phyloP scores from a whole-genome alignment of 2,888 invertebrate species.

The Xanthia icteritia region DNA sequence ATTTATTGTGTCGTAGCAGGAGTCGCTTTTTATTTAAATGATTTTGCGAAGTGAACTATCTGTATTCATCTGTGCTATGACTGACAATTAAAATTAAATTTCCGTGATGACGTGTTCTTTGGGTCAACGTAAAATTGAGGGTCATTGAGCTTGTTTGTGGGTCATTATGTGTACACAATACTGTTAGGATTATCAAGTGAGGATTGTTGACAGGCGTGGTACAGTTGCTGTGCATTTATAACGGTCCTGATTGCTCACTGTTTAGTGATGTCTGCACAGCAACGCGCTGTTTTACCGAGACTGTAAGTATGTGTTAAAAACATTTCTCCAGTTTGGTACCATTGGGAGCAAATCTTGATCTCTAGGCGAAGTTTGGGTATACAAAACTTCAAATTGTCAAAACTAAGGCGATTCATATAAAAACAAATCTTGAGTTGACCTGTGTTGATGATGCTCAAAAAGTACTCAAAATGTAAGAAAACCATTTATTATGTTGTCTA shows the following conservation, averaged over 20 bases:
- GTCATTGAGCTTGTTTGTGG: slow-evolving; percentile 45
- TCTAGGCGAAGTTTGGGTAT: background rate
- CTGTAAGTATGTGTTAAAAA: background rate
- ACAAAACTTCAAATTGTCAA: background rate
- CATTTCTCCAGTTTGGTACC: background rate
- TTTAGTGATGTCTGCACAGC: slow-evolving; percentile 16
- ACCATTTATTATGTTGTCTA: background rate
- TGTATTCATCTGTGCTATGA: background rate
- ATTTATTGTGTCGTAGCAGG: no score
- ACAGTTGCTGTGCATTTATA: slow-evolving; percentile 32
- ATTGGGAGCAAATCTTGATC: background rate
- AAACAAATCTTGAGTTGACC: background rate
- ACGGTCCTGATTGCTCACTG: slow-evolving; percentile 22
- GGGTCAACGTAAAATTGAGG: slow-evolving; percentile 35
- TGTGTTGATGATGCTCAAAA: background rate
- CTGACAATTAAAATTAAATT: slow-evolving; percentile 42
- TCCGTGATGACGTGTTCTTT: slow-evolving; percentile 14
- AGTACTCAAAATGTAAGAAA: background rate
- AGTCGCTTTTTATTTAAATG: no score
- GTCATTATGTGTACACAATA: slow-evolving; percentile 30
- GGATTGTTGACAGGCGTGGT: background rate
- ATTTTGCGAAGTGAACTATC: no score
- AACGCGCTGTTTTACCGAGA: slow-evolving; percentile 3
- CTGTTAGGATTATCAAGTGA: slow-evolving; percentile 31
- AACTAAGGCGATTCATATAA: background rate